Base-by-base conservation (phyloP, 2,113 vertebrate species). In the Machaerirhynchus nigripectus region DNA sequence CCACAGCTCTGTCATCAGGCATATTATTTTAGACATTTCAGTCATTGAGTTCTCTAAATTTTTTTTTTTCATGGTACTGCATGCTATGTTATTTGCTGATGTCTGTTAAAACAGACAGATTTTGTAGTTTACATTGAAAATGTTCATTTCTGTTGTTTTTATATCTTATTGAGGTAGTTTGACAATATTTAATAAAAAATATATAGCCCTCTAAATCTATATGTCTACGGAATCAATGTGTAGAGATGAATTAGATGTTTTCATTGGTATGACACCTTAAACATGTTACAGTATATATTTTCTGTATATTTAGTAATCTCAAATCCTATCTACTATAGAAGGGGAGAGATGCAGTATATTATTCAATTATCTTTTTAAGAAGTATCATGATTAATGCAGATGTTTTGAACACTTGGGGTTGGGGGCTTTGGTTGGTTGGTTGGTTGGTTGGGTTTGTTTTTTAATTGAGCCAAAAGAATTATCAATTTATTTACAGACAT, bases 361-460 rank as follows among this genome's bases (percentile, higher is more conserved):
- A 42, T 14, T 46, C 5, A 74, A 18, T 53, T 64, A 26, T 24
- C 77, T 46, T 47, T 90, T 6, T 31, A 24, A 77, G 21, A 60
- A 20, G 6, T 26, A 28, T 27, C 17, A 52, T 10, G 3, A 39
- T 23, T 44, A 35, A 57, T 27, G 19, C n/a, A 5, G 4, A 24
- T 16, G 13, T 8, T 79, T 60, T 11, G 24, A 30, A 33, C 6
- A 49, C 44, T 40, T 69, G 7, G 8, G 4, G 1, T 1, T 37
- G 8, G 2, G 3, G 1, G 6, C 0, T 35, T 82, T 53, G 18
- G 6, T 74, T 61, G 7, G 9, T 74, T 61, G 7, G 7, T 73
- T 33, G 7, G 2, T 17, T 49, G 28, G 3, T 27, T 53, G 9
- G 1, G 17, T 35, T 19, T 4, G 2, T 35, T 67, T 69, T 19